phyloP scores from a whole-genome alignment of 2,888 invertebrate species.

The Tenodera sinensis region DNA sequence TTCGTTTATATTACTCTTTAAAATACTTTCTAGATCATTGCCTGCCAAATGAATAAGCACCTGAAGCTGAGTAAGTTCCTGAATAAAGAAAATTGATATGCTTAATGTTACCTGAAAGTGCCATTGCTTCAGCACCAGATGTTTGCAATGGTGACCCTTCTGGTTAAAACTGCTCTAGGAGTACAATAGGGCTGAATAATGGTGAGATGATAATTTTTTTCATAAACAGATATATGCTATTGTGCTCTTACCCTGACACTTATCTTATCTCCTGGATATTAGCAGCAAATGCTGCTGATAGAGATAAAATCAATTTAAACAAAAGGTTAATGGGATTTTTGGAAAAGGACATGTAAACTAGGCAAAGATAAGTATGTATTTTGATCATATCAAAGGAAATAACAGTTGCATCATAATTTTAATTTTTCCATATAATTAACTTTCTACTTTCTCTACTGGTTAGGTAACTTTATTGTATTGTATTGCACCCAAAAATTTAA shows the following conservation, averaged over 20 bases:
- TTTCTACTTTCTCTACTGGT: no score
- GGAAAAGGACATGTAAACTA: background rate
- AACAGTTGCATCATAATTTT: background rate
- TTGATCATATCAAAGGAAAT: background rate
- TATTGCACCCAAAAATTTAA: no score
- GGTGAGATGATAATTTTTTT: background rate
- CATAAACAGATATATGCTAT: background rate
- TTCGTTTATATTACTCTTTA: no score
- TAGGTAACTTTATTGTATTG: no score
- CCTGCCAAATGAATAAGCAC: no score
- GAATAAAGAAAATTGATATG: no score
- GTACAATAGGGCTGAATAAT: background rate
- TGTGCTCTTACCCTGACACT: background rate
- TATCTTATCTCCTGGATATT: background rate
- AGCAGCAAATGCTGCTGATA: background rate
- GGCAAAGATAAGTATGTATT: background rate
- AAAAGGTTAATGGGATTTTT: background rate
- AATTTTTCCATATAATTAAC: background rate
- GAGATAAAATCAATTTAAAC: background rate
- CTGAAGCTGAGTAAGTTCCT: no score
- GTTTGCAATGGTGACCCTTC: background rate
- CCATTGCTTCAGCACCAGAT: background rate
- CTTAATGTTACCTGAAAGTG: background rate
- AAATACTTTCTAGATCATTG: no score
- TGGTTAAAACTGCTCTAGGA: background rate